Evolutionary conservation across 2,888 invertebrate species (phyloP).

Genomic region (Calameuta filiformis): DNA sequence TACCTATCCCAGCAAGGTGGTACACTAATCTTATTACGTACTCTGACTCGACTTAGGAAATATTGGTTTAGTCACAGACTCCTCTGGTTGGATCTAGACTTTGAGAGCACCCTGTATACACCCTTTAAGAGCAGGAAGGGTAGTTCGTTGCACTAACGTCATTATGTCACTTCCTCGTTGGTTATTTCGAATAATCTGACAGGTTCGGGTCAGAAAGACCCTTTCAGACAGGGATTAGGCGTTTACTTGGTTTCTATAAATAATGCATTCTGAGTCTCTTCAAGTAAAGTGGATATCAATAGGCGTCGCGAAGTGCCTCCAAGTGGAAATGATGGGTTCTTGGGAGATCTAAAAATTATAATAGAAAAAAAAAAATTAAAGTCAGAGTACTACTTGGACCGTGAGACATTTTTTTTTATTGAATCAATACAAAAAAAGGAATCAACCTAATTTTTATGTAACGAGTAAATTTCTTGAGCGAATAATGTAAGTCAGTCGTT

Average conservation of each 20-base stretch:
- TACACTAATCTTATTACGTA: neutral
- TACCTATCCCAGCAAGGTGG: neutral
- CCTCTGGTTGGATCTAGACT: neutral
- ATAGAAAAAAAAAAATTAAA: neutral
- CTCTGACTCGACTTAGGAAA: neutral
- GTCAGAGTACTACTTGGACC: neutral
- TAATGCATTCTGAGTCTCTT: conserved; percentile 45
- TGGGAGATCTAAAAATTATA: neutral
- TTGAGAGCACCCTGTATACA: neutral
- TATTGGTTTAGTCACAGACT: neutral
- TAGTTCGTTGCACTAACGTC: neutral
- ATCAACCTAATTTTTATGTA: neutral
- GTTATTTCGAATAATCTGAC: conserved; percentile 1
- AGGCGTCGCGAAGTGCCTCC: conserved; percentile 4
- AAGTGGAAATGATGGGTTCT: neutral
- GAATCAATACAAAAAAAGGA: neutral
- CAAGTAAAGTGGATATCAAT: conserved; percentile 16
- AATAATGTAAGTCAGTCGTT: neutral
- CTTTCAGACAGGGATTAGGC: conserved; percentile 56
- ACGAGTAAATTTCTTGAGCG: neutral
- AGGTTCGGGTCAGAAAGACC: conserved; percentile 29
- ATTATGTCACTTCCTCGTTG: neutral
- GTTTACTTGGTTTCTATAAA: conserved; percentile 56
- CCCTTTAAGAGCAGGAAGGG: neutral
- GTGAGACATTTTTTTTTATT: neutral